A percentile compares a stretch with the other conserved stretches of the same genome.
These are phyloP conservation scores for Onychorhynchus coronatus DNA, from an alignment of 2,113 vertebrate species.

Conservation along the genomic window DNA sequence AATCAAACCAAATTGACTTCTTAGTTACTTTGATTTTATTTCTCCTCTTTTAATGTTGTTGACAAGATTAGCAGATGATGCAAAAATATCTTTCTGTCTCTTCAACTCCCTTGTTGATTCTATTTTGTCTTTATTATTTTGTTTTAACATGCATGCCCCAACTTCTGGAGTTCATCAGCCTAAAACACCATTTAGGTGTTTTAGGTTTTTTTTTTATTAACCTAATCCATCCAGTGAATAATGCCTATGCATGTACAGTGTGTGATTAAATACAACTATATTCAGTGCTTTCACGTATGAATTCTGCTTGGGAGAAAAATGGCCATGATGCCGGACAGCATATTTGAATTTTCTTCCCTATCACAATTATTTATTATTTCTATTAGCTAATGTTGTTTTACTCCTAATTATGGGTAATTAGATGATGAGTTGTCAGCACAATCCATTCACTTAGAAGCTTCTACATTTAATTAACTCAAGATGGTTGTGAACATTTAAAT, in stretches of 20 bases:
- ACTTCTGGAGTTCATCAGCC: conserved; percentile 29
- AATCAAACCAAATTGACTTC: background rate
- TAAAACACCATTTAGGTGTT: background rate
- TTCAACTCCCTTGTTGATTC: background rate
- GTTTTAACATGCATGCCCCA: background rate
- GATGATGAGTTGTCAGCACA: conserved; percentile 56
- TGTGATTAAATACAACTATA: background rate
- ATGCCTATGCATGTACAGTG: background rate
- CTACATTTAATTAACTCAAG: conserved; percentile 71
- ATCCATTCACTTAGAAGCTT: conserved; percentile 54
- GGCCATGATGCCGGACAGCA: background rate
- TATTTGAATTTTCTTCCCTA: conserved; percentile 41
- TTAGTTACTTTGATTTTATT: background rate
- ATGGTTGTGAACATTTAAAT: conserved; percentile 62
- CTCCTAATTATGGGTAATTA: conserved; percentile 64
- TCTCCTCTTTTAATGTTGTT: background rate
- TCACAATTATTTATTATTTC: conserved; percentile 66
- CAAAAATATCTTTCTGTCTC: background rate
- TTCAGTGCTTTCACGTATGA: background rate
- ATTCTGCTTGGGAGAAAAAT: conserved; percentile 25
- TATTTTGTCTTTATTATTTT: background rate
- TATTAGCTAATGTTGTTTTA: conserved; percentile 57
- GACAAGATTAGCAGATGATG: background rate
- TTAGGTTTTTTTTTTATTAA: background rate
- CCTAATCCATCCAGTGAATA: background rate